Base-by-base conservation (phyloP, 2,888 invertebrate species). In the Amphipoea oculea region DNA sequence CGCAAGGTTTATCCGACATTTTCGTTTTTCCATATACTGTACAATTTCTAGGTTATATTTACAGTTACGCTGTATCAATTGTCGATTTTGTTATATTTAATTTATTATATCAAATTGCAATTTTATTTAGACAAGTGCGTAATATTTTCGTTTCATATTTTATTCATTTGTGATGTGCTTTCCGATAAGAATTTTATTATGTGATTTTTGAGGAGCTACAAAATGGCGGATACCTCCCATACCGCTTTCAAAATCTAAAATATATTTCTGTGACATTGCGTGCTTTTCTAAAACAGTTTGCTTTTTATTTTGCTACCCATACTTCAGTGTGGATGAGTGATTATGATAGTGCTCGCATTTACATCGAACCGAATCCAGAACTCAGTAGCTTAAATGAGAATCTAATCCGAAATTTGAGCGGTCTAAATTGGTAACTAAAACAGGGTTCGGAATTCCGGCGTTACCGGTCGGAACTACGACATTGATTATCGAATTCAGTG, bases 301-400 rank as follows among this genome's bases (percentile, higher is more conserved):
- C 83, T 77, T 45, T 45, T 51, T 66, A 51, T 82, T 73, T 84
- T 87, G 80, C 86, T 88, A 86, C 87, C 87, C 77, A 60, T 82
- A 79, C 81, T 89, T 90, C 88, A 85, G 91, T 93, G 93, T 91
- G 88, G 90, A 93, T 92, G 91, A 90, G 88, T 92, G 89, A 89
- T 87, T 68, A 89, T 93, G 92, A 79, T 90, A 73, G 92, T 92
- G 93, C 91, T 79, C 67, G 36, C 60, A 45, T 71, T 86, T 62
- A 57, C 6, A 63, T 57, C 36, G n/a, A 66, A 66, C n/a, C 42
- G 54, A 54, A 76, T 69, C 63, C 42, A 36, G 67, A 68, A 48
- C 1, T 76, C 29, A 1, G 40, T 60, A 23, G 74, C 23, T 7
- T 79, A 57, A 66, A 79, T 84, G 51, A 67, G 12, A 54, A 48